Evolutionary conservation across 2,113 vertebrate species (phyloP).

Genomic region (Psilopsiagon aymara): DNA sequence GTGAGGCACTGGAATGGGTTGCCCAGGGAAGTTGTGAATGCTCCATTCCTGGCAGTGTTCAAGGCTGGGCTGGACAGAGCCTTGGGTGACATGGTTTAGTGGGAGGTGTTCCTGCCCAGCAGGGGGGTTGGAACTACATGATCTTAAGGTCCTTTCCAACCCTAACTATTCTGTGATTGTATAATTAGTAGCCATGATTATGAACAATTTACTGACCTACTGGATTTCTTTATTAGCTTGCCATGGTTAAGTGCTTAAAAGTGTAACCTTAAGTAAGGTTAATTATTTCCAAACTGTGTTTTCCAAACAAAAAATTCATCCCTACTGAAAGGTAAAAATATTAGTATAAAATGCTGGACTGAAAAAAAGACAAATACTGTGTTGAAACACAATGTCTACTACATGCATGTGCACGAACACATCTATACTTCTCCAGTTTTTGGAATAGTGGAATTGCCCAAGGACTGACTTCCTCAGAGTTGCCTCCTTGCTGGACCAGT

Average conservation of each 20-base stretch:
- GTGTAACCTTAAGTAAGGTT: neutral
- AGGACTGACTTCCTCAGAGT: neutral
- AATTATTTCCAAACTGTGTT: neutral
- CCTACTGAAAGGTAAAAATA: neutral
- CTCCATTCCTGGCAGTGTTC: too few species aligned
- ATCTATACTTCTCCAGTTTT: neutral
- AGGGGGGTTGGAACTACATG: too few species aligned
- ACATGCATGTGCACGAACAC: rapidly evolving
- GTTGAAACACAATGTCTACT: neutral
- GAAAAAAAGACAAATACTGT: neutral
- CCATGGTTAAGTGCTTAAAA: neutral
- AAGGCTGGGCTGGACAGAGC: too few species aligned
- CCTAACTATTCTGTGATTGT: neutral
- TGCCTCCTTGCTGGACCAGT: neutral
- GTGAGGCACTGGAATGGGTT: too few species aligned
- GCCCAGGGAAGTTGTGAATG: too few species aligned
- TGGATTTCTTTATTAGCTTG: neutral
- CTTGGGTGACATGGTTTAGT: too few species aligned
- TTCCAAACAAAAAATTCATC: neutral
- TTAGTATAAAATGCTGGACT: neutral
- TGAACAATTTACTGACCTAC: neutral
- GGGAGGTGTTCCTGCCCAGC: too few species aligned
- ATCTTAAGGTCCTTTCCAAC: too few species aligned
- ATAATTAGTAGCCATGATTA: neutral
- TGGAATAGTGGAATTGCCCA: neutral